These are phyloP conservation scores for Metellina segmentata DNA, from an alignment of 2,888 invertebrate species.

Conservation along the genomic window DNA sequence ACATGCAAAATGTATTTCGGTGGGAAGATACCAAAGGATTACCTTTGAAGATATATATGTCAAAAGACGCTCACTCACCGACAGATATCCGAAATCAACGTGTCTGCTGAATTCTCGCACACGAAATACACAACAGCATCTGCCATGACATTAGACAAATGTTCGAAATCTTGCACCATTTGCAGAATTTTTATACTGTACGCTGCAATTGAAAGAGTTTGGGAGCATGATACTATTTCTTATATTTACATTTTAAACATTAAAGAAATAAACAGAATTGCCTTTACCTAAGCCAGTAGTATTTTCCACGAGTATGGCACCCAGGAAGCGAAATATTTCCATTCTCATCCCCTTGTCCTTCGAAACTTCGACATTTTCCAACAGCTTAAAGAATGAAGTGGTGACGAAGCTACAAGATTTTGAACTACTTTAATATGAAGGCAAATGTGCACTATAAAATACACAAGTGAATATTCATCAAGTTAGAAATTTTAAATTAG, in stretches of 20 bases:
- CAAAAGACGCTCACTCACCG: conserved; percentile 78
- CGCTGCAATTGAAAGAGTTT: conserved; percentile 77
- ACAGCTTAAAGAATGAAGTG: conserved; percentile 87
- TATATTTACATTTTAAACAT: conserved; percentile 15
- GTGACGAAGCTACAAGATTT: conserved; percentile 84
- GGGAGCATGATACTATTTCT: neutral
- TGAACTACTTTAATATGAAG: neutral
- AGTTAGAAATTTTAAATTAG: neutral
- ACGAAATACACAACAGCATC: conserved; percentile 87
- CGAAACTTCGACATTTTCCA: conserved; percentile 81
- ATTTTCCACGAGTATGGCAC: conserved; percentile 89
- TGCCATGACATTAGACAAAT: conserved; percentile 86
- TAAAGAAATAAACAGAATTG: conserved; percentile 9
- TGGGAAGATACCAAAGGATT: too few relatives aligned
- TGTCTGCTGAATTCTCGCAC: conserved; percentile 85
- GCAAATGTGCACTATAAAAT: neutral
- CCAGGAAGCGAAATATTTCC: conserved; percentile 89
- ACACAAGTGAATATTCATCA: neutral
- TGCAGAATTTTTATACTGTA: conserved; percentile 83
- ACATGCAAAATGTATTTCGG: too few relatives aligned
- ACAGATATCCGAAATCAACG: conserved; percentile 88
- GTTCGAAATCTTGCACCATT: conserved; percentile 89
- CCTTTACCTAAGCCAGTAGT: conserved; percentile 86
- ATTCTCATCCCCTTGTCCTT: conserved; percentile 85
- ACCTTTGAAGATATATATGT: too few relatives aligned